Conservation (phyloP, 30 jellyfish, hydroid and myxozoan species). For the Nemopilema nomurai region DNA sequence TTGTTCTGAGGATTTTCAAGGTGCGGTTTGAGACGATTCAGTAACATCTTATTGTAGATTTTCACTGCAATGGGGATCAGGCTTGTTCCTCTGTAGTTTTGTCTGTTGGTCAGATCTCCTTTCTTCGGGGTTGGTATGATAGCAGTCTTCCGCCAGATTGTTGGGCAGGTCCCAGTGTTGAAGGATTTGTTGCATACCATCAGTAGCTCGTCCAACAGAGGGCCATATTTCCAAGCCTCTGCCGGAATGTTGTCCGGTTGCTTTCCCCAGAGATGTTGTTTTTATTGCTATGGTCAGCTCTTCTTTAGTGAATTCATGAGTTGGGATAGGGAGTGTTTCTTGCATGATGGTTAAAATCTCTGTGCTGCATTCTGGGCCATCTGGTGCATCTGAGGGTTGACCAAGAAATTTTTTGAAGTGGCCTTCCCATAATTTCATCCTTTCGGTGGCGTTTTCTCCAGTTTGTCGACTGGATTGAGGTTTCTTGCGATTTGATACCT, state of each 20-base stretch:
- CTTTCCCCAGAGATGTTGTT: not conserved
- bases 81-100: conserved; percentile 4
- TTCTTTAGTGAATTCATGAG: not conserved
- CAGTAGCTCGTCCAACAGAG: conserved; percentile 1
- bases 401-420: not conserved
- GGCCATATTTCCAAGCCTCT: conserved; percentile 5
- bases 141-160: conserved; percentile 6
- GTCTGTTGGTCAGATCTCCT: conserved; percentile 37
- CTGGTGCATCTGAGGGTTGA: no score
- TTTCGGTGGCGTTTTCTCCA: not conserved
- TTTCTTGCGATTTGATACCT: not conserved
- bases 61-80: conserved; percentile 20
- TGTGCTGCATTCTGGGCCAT: no score
- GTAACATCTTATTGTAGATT: conserved; percentile 9
- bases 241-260: conserved; percentile 26
- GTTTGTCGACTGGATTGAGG: not conserved
- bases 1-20: conserved; percentile 1
- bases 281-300: not conserved
- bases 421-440: not conserved
- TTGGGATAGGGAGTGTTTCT: not conserved
- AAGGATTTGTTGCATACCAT: conserved; percentile 1
- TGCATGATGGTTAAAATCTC: not conserved
- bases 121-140: conserved; percentile 24
- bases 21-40: conserved; percentile 11
- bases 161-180: not conserved